Evolutionary conservation across 2,797 vertebrate genomes (phyloP).

Genomic region (Muscicapa comitata): DNA sequence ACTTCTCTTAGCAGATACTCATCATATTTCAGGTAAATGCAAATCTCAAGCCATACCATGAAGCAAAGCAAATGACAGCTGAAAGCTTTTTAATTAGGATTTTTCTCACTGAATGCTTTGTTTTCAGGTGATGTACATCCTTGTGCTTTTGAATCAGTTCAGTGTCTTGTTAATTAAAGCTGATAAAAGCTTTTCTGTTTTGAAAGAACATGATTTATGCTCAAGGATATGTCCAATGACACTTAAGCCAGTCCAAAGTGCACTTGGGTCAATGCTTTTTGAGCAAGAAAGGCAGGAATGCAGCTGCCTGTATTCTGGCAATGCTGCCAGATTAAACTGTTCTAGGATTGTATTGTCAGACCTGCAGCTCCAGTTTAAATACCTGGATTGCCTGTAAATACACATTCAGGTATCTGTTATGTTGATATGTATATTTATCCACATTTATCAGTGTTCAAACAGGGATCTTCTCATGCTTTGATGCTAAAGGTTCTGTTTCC

Average conservation of each 20-base stretch:
- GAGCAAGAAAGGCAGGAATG: background rate
- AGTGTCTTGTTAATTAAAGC: background rate
- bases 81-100: background rate
- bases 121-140: background rate
- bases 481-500: background rate
- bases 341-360: background rate
- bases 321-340: rapidly evolving
- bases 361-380: background rate
- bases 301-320: background rate
- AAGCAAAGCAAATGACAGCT: background rate
- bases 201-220: background rate
- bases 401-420: background rate
- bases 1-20: background rate
- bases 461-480: background rate
- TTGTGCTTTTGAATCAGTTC: background rate
- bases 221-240: background rate
- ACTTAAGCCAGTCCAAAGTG: background rate
- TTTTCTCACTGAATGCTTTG: background rate
- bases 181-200: background rate
- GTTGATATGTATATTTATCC: background rate
- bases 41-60: background rate
- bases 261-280: background rate
- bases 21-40: background rate
- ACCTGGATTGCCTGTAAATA: background rate
- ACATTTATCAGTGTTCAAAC: background rate